These are phyloP conservation scores for Periparus ater DNA, from an alignment of 2,797 vertebrate species.

Conservation along the genomic window DNA sequence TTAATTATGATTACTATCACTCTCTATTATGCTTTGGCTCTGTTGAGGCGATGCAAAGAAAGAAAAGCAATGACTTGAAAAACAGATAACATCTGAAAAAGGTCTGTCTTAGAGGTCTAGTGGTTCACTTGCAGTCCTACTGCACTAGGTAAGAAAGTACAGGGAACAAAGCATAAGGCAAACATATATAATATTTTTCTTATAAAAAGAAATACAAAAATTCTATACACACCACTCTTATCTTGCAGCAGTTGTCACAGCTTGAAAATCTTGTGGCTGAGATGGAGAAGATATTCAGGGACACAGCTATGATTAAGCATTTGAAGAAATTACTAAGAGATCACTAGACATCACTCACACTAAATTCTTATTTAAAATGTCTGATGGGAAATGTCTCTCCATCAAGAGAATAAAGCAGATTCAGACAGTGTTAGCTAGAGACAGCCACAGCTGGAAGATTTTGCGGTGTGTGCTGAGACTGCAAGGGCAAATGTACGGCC, in stretches of 20 bases:
- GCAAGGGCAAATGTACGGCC: not conserved
- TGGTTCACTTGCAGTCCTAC: not conserved
- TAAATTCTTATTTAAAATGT: not conserved
- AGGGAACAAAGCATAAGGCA: not conserved
- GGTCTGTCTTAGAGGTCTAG: not conserved
- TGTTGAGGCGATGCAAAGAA: not conserved
- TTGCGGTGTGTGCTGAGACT: not conserved
- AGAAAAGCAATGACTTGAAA: not conserved
- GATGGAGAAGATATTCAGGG: not conserved
- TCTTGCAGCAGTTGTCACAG: not conserved
- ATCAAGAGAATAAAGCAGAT: not conserved
- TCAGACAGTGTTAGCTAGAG: fast-evolving
- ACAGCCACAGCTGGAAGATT: not conserved
- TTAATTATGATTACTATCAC: not conserved
- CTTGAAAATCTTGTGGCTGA: not conserved
- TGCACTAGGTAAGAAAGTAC: not conserved
- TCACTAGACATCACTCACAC: not conserved
- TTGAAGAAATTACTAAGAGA: not conserved
- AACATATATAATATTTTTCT: not conserved
- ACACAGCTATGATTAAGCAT: not conserved
- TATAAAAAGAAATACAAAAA: not conserved
- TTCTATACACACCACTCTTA: not conserved
- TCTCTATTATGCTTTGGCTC: not conserved
- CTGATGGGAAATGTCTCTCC: not conserved
- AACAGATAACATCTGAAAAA: not conserved